Base-by-base conservation (phyloP, 2,113 vertebrate species). In the Cavia porcellus region DNA sequence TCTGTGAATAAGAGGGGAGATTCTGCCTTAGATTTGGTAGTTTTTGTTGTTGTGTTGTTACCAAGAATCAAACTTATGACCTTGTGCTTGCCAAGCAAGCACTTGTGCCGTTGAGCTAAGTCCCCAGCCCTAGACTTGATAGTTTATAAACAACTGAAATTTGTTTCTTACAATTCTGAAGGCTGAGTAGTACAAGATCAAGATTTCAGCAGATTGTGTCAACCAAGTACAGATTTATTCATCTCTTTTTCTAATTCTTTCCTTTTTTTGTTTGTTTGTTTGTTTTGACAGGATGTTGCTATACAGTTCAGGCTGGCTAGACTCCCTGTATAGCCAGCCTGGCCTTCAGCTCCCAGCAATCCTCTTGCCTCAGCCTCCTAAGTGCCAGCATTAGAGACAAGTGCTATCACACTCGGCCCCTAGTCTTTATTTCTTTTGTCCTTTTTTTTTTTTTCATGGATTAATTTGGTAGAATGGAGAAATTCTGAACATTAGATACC, bases 401-500 rank as follows among this genome's bases (percentile, higher is more conserved):
- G 64, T 35, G 28, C 32, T 14, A 35, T 32, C 30, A 35, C 4
- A 13, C 5, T 28, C 2, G 13, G 66, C 12, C 47, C 82, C 42
- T 59, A 66, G 66, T 8, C 25, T 9, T 45, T 47, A 12, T 66
- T 35, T 32, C 62, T 42, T 55, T 10, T 10, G 7, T 79, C 55
- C 25, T 11, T 42, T 52, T 10, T 13, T 7, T 79, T 62, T 87
- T 57, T 81, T 50, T 62, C 66, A 68, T 19, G 22, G 64, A 82
- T n/a, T 35, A 79, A 62, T 52, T n/a, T n/a, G 13, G 2, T 11
- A 57, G 66, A 62, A 92, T 66, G 24, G 64, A 38, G 74, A 92
- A 47, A 84, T 89, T 88, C 83, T 92, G 86, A 91, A 79, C 20
- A 47, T 25, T 24, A 93, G 52, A 12, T n/a, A 42, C 57, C 62